Evolutionary conservation across 92 coral and sea anemone species (phyloP).

Genomic region (Zoanthus gigantus): DNA sequence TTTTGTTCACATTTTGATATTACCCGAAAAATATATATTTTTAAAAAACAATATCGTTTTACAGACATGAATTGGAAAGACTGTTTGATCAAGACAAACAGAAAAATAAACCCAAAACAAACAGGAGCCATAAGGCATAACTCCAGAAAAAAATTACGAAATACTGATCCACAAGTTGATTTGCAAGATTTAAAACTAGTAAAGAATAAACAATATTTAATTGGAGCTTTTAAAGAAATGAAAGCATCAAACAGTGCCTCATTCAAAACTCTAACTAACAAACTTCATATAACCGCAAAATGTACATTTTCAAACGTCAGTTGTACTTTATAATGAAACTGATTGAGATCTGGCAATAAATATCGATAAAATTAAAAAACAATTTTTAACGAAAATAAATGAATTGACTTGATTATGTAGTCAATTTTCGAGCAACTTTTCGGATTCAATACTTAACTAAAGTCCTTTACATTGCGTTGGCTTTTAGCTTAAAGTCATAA

Average conservation of each 20-base stretch:
- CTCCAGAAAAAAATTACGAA: neutral
- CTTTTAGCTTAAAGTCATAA: neutral
- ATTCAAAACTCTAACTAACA: neutral
- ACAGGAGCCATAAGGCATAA: neutral
- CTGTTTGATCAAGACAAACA: conserved; percentile 11
- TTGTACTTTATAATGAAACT: neutral
- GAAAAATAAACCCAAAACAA: neutral
- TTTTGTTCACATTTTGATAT: too few relatives aligned
- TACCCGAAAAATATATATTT: neutral
- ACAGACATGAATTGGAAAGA: neutral
- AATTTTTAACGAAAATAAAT: neutral
- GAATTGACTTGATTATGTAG: neutral
- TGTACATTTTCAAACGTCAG: neutral
- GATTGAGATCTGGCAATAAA: neutral
- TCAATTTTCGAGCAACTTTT: neutral
- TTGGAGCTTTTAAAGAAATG: neutral
- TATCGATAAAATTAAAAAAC: neutral
- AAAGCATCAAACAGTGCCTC: neutral
- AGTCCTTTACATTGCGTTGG: neutral
- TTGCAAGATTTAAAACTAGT: neutral
- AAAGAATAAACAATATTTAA: neutral
- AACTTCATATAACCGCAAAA: neutral
- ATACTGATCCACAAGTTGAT: neutral
- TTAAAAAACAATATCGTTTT: neutral
- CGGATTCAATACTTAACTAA: neutral